Base-by-base conservation (phyloP, 2,113 vertebrate genomes). In the Mirza zaza region DNA sequence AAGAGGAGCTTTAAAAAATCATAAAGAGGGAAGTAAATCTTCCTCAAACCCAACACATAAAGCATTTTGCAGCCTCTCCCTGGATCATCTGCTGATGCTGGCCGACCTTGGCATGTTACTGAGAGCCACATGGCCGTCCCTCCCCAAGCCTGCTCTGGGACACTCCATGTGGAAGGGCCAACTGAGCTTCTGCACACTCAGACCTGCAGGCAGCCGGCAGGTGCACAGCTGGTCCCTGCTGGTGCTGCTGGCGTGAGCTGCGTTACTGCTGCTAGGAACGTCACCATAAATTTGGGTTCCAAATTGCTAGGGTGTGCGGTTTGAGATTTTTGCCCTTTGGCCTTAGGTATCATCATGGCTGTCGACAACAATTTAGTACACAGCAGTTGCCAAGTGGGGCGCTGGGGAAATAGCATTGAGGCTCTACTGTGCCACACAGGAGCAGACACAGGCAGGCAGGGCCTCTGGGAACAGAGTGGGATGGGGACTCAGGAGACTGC, bases 171-270 rank as follows among this genome's bases (percentile, higher is more conserved):
- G 25, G 8, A 34, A 80, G 61, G 9, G 20, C 5, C 32, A 36
- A 12, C 8, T 4, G 21, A 25, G 10, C 18, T 21, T 29, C 65
- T 61, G 50, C 52, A 39, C 67, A 10, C 52, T 82, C 42, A n/a
- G 34, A 34, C n/a, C 50, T 79, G 42, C 11, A 52, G 27, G 15
- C 36, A 9, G 9, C 34, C 3, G 25, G n/a, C 45, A 50, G 39
- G 76, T 4, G 17, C 29, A 61, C 7, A 52, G 29, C 12, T 25
- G 13, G 1, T 7, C 34, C 27, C 29, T 10, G 4, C 55, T 3
- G 8, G 8, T 1, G 3, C 12, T 1, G 8, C 82, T 4, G 1
- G 14, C 1, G 0, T 39, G n/a, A 55, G 25, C 29, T 48, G 42
- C 0, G 0, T 48, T 9, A 15, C 6, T 4, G 42, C 85, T 39